Evolutionary conservation across 2,113 vertebrate genomes (phyloP).

Genomic region (Rhombomys opimus): DNA sequence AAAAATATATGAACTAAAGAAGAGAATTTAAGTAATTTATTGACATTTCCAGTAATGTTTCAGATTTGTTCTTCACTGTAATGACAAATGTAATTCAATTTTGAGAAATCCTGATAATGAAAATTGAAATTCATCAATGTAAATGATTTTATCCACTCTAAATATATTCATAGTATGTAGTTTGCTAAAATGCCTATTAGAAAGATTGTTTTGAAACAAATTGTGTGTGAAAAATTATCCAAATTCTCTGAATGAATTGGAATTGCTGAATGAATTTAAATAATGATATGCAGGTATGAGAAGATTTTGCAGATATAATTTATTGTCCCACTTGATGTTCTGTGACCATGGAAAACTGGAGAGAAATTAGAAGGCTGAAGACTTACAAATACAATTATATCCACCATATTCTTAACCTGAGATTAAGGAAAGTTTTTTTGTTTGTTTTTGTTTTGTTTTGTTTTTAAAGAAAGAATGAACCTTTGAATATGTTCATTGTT

Average conservation of each 20-base stretch:
- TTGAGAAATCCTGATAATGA: neutral
- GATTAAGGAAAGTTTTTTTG: neutral
- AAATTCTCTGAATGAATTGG: neutral
- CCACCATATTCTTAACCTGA: neutral
- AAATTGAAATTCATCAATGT: conserved; percentile 48
- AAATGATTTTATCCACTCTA: neutral
- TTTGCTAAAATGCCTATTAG: conserved; percentile 12
- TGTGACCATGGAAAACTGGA: neutral
- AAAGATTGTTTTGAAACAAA: neutral
- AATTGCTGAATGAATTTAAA: neutral
- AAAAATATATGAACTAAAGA: neutral
- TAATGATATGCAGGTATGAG: neutral
- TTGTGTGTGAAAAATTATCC: neutral
- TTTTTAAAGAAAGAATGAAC: neutral
- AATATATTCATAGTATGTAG: neutral
- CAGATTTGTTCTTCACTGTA: neutral
- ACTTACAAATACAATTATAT: neutral
- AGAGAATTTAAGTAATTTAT: neutral
- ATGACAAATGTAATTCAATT: conserved; percentile 17
- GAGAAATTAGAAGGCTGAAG: neutral
- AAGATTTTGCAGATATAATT: neutral
- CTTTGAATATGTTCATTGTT: conserved; percentile 4
- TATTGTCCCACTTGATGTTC: neutral
- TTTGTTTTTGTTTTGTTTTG: neutral
- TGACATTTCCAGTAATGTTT: conserved; percentile 10